Evolutionary conservation across 2,113 vertebrate species (phyloP).

Genomic region (Triplophysa tibetana): DNA sequence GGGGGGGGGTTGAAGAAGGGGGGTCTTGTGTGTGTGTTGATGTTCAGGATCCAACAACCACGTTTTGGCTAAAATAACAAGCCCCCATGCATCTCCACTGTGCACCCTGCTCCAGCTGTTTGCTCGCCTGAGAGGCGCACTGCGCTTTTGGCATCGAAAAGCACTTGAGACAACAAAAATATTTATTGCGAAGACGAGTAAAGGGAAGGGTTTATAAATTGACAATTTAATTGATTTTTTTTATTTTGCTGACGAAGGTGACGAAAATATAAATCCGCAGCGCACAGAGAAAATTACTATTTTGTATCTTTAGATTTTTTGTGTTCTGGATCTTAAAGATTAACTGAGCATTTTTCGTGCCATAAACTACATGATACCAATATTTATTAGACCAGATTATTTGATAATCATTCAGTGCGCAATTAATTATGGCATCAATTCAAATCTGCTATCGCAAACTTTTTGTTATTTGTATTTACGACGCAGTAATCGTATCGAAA

Average conservation of each 20-base stretch:
- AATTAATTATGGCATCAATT: background rate
- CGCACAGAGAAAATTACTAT: too few relatives aligned
- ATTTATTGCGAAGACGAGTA: slow-evolving; percentile 48
- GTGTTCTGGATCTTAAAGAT: too few relatives aligned
- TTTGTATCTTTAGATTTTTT: too few relatives aligned
- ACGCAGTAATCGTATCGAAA: slow-evolving; percentile 33
- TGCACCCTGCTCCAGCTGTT: slow-evolving; percentile 36
- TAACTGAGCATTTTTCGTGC: too few relatives aligned
- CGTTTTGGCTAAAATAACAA: slow-evolving; percentile 56
- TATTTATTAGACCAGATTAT: background rate
- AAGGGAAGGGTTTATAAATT: slow-evolving; percentile 26
- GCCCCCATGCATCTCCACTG: slow-evolving; percentile 40
- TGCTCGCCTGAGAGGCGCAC: slow-evolving; percentile 33
- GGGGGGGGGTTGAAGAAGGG: slow-evolving; percentile 1
- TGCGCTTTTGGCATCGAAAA: slow-evolving; percentile 21
- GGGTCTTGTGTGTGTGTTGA: slow-evolving; percentile 34
- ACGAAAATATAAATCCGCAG: background rate
- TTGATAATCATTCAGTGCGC: background rate
- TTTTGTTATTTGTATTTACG: background rate
- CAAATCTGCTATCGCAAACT: background rate
- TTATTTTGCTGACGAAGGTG: background rate
- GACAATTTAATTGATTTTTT: background rate
- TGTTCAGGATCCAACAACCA: slow-evolving; percentile 36
- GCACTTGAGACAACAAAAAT: slow-evolving; percentile 37
- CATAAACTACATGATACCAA: too few relatives aligned